A percentile compares a stretch with the other conserved stretches of the same genome.
Conservation (phyloP, 1,140 invertebrate genomes). For the Periplaneta americana region DNA sequence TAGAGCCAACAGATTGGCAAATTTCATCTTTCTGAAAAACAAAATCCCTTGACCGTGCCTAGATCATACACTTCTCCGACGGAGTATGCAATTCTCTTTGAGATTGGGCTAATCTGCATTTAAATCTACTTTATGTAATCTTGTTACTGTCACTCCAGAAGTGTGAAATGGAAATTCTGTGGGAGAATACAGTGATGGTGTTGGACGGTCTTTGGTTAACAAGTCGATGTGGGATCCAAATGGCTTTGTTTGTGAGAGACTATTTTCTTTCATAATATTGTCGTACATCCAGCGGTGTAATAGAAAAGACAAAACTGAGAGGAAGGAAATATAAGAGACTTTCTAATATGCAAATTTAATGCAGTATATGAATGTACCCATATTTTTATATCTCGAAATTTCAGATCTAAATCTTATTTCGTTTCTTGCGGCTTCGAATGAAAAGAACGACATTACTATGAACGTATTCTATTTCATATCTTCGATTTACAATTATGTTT, state of each 20-base stretch:
- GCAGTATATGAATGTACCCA: too few species aligned
- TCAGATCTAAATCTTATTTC: too few species aligned
- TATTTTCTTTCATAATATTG: not conserved
- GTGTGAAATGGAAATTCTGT: not conserved
- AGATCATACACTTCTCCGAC: not conserved
- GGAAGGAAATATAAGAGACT: too few species aligned
- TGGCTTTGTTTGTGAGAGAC: not conserved
- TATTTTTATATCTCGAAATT: too few species aligned
- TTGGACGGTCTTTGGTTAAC: not conserved
- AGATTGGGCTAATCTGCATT: not conserved
- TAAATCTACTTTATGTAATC: not conserved
- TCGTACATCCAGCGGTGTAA: too few species aligned
- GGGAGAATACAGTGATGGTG: not conserved
- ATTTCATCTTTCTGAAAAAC: not conserved
- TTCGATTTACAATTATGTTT: too few species aligned
- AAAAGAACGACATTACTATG: too few species aligned
- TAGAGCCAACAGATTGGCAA: not conserved
- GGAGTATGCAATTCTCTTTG: not conserved
- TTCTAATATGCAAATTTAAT: too few species aligned
- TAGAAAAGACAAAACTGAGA: too few species aligned
- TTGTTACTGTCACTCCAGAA: not conserved
- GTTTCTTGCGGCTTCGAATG: too few species aligned
- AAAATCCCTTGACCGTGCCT: not conserved
- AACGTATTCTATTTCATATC: too few species aligned
- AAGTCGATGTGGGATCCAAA: not conserved